Evolutionary conservation across 35 echinoderm and acorn worm species (phyloP).

Genomic region (Stichopus chloronotus): DNA sequence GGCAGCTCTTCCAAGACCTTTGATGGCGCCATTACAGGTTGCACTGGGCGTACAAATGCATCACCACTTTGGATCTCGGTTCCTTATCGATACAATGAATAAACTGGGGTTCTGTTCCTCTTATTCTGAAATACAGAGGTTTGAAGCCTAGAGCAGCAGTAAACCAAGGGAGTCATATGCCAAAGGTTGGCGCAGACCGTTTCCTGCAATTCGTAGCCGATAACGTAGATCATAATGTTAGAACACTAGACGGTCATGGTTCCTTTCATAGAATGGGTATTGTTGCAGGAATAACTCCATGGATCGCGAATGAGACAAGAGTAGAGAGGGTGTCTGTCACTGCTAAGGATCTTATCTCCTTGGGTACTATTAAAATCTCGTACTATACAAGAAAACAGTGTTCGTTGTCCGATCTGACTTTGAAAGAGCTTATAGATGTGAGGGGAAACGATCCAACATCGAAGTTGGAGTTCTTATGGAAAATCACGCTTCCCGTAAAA

Average conservation of each 20-base stretch:
- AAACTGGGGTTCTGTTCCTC: not conserved
- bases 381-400: conserved; percentile 60
- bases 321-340: not conserved
- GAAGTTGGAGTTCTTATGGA: conserved; percentile 67
- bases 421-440: conserved; percentile 54
- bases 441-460: conserved; percentile 46
- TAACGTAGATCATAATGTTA: conserved; percentile 85
- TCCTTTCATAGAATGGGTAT: conserved; percentile 88
- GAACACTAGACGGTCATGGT: conserved; percentile 74
- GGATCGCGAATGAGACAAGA: conserved; percentile 2
- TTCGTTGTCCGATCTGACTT: conserved; percentile 42
- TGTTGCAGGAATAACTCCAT: conserved; percentile 66
- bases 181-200: not conserved
- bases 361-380: conserved; percentile 18
- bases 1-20: not conserved
- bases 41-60: not conserved
- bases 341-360: conserved; percentile 18
- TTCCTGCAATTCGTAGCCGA: conserved; percentile 62
- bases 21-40: conserved; percentile 18
- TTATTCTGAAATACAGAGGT: conserved; percentile 16
- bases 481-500: conserved; percentile 54
- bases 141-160: not conserved
- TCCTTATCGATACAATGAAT: not conserved
- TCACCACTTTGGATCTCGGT: no score
- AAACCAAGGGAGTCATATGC: not conserved